Conservation (phyloP, 2,113 vertebrate species). For the Amblyornis subalaris region DNA sequence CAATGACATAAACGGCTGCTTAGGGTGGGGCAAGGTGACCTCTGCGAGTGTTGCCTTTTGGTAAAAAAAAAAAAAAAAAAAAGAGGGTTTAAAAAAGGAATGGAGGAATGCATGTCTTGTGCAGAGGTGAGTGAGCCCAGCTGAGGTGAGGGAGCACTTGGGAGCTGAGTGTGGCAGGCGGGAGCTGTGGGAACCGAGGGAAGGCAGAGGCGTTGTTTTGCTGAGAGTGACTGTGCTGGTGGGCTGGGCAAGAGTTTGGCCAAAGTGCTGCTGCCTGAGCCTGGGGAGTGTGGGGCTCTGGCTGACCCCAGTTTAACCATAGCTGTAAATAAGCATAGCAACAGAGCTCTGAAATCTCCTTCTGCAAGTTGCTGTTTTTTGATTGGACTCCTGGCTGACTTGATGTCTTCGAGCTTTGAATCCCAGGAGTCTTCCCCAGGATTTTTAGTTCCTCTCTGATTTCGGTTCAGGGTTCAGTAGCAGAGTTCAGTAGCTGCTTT, state of each 20-base stretch:
- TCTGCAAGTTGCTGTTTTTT: background rate
- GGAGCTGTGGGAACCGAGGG: background rate
- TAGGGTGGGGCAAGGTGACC: background rate
- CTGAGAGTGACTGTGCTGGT: background rate
- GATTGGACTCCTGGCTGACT: background rate
- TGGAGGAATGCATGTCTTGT: constrained; percentile 41
- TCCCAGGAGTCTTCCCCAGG: background rate
- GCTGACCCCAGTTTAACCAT: background rate
- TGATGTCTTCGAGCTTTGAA: background rate
- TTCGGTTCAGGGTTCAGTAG: background rate
- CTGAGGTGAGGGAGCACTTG: constrained; percentile 1
- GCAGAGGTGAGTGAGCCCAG: constrained; percentile 54
- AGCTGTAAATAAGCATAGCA: background rate
- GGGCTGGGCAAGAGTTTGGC: background rate
- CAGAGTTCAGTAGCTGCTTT: background rate
- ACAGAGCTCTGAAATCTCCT: background rate
- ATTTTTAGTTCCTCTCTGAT: background rate
- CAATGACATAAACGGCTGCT: background rate
- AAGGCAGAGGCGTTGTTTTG: background rate
- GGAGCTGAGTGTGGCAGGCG: accelerated
- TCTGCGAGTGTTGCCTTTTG: background rate
- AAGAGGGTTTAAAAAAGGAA: constrained; percentile 21
- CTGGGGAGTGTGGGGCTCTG: background rate
- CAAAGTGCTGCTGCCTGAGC: background rate
- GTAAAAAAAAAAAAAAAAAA: background rate